phyloP scores from a whole-genome alignment of 1,140 invertebrate species.

The Bombus sibiricus region DNA sequence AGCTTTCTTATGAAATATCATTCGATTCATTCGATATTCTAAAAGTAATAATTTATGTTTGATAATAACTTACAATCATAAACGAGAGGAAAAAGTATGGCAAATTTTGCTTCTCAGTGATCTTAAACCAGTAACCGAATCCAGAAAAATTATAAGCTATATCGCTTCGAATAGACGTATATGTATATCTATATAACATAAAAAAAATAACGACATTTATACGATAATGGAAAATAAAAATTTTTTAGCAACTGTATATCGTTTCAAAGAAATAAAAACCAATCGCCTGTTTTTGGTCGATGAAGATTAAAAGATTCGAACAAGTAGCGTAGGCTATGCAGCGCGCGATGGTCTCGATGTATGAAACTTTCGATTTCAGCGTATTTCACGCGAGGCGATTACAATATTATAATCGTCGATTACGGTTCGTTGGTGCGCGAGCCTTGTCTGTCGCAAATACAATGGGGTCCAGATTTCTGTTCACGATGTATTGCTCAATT shows the following conservation, averaged over 20 bases:
- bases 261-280: not conserved
- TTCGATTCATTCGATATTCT: too few species aligned
- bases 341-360: constrained; percentile 12
- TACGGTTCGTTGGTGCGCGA: constrained; percentile 91
- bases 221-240: not conserved
- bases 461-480: constrained; percentile 92
- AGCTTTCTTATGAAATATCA: too few species aligned
- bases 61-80: too few species aligned
- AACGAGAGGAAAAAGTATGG: too few species aligned
- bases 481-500: constrained; percentile 91
- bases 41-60: too few species aligned
- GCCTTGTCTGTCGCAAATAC: constrained; percentile 91
- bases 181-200: too few species aligned
- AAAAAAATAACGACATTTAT: not conserved
- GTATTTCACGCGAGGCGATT: constrained; percentile 90
- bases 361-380: constrained; percentile 81
- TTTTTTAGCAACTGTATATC: not conserved
- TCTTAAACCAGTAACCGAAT: too few species aligned
- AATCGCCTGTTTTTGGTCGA: not conserved
- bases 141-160: too few species aligned
- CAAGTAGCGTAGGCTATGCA: not conserved
- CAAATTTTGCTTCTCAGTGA: too few species aligned
- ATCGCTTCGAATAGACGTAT: too few species aligned
- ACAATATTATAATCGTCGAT: constrained; percentile 94
- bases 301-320: not conserved